phyloP scores from a whole-genome alignment of 2,113 vertebrate species.

The Puffinus mauretanicus region DNA sequence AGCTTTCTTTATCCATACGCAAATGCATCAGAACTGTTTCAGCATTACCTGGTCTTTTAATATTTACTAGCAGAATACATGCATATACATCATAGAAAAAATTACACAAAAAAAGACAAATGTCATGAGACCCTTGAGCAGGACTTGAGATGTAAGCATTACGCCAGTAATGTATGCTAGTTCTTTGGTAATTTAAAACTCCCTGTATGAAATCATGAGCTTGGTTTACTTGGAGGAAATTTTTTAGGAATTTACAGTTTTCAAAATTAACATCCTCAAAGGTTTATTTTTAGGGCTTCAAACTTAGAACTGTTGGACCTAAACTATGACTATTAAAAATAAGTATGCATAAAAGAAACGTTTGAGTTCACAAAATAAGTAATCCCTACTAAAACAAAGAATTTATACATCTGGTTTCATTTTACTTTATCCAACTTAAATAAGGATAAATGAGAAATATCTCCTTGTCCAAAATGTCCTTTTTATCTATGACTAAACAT shows the following conservation, averaged over 20 bases:
- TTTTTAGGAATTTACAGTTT: neutral
- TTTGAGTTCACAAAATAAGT: neutral
- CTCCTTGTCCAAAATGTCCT: neutral
- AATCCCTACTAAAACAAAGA: neutral
- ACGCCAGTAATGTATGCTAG: neutral
- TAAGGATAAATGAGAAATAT: neutral
- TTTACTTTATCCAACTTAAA: neutral
- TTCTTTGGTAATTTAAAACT: neutral
- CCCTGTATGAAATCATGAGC: neutral
- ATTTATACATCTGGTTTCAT: neutral
- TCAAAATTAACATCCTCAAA: neutral
- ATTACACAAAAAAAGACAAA: neutral
- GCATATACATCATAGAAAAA: neutral
- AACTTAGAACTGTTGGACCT: neutral
- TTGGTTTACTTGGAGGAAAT: neutral
- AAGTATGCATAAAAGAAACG: neutral
- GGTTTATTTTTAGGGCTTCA: neutral
- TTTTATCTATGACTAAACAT: neutral
- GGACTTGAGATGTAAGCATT: neutral
- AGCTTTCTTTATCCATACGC: accelerated
- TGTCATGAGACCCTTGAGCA: neutral
- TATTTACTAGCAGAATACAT: neutral
- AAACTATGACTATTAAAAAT: neutral
- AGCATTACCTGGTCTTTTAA: neutral
- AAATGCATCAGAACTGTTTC: neutral